A percentile compares a stretch with the other conserved stretches of the same genome.
Conservation (phyloP, 2,888 invertebrate genomes). For the Pandemis cinnamomeana region DNA sequence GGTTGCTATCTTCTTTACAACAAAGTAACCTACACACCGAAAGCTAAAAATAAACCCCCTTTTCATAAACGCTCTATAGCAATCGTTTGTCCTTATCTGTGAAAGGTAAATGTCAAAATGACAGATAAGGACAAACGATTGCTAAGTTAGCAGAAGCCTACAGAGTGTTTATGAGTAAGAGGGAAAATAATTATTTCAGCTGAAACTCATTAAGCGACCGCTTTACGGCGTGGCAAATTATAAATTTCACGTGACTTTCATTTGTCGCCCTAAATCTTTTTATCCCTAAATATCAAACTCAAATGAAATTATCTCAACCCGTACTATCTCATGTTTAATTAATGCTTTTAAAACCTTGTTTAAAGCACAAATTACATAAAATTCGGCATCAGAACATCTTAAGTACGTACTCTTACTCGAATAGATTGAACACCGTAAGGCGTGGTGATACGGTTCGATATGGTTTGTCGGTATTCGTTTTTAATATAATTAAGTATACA, state of each 20-base stretch:
- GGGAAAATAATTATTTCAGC: neutral
- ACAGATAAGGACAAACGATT: too few species aligned
- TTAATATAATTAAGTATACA: slow-evolving; percentile 27
- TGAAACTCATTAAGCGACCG: neutral
- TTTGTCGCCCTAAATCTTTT: slow-evolving; percentile 26
- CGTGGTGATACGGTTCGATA: neutral
- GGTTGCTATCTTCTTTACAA: too few species aligned
- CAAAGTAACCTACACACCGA: too few species aligned
- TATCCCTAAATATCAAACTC: slow-evolving; percentile 31
- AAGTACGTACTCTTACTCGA: neutral
- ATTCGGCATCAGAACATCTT: neutral
- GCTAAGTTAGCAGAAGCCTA: too few species aligned
- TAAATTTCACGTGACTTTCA: neutral
- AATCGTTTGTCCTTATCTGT: too few species aligned
- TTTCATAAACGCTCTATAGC: too few species aligned
- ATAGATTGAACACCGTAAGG: neutral
- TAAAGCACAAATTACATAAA: slow-evolving; percentile 42
- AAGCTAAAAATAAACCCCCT: too few species aligned
- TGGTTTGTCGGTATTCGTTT: neutral
- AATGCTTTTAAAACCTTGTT: slow-evolving; percentile 42
- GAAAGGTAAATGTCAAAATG: too few species aligned
- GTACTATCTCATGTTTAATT: slow-evolving; percentile 43
- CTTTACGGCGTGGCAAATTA: neutral
- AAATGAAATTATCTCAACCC: slow-evolving; percentile 32
- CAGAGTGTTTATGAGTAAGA: too few species aligned